Base-by-base conservation (phyloP, 2,113 vertebrate species). In the Myxocyprinus asiaticus region DNA sequence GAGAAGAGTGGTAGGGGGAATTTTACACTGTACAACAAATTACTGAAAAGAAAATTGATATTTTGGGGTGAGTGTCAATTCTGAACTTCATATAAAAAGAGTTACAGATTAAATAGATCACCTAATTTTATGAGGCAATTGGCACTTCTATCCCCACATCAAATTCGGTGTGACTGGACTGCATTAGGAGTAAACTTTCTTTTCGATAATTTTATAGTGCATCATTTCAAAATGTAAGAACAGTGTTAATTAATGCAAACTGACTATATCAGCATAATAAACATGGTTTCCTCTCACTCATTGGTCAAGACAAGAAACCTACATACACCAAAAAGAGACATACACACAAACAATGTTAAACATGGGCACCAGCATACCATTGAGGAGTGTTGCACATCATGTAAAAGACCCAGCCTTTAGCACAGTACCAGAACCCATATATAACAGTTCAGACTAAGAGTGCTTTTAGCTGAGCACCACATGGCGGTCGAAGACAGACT, bases 401-500 rank as follows among this genome's bases (percentile, higher is more conserved):
- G 79, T 44, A 78, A 81, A 50, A 77, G 82, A 80, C 9, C 10
- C 15, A 79, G 76, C 67, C 62, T 48, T 84, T 67, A 5, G 53
- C 88, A 89, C 88, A 91, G 89, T 88, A 84, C 71, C 64, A 67
- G 64, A 59, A 9, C 53, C 44, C 8, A 48, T 11, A 12, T 7
- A 33, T 17, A 43, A 59, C 12, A 55, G 63, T 81, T 68, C 70
- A 67, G 48, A 79, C 59, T 33, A 6, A 22, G n/a, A 43, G 64
- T 4, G 15, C 81, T 95, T 96, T 95, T 96, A 99, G 92, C 98
- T 99, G 76, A 99, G 95, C 79, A 99, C 97, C 65, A 98, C 96
- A 2, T 99, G 98, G 6, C 96, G 95, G 88, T 99, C 98, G 6
- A 99, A 99, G 83, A 99, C 97, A 0, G 97, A 98, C 58, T 98